Evolutionary conservation across 1,140 invertebrate species (phyloP), one percentile per base, ranked within the genome.

Genomic region (Ips typographus): DNA sequence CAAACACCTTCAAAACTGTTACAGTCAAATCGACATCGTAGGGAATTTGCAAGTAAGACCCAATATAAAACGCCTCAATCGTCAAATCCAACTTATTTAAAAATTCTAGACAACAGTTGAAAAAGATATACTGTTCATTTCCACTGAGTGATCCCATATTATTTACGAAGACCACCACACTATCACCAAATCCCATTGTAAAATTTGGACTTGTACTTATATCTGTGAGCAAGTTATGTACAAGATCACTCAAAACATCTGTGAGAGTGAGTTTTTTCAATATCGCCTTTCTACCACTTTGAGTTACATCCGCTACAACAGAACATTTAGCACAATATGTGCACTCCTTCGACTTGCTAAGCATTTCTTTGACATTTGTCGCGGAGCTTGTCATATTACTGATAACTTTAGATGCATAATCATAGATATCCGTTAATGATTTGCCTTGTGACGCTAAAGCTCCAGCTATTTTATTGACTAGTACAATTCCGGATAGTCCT

Each of bases 401-500:
- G 49, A 71, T 44, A 2, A 78, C 55, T 57, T 71, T 68, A 42
- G 74, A 70, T 68, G 82, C 82, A 71, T 72, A 71, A 5, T 68
- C 40, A 70, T 74, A 77, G 60, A 84, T 83, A 40, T 82, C 78
- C n/a, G 85, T 75, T 40, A 91, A 77, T 47, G 74, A 72, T 60
- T 78, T 77, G 40, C 84, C 83, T 65, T 83, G 75, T 77, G 90
- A 86, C 8, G 89, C 84, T 83, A 91, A 82, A 36, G 88, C 88
- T 51, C 90, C 90, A 43, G 87, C 87, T 59, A 91, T 86, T 83
- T 90, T 90, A 66, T 83, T 79, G 37, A 90, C 73, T 8, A 91
- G 81, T 3, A 89, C 74, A 37, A 84, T 83, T 4, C 89, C 89
- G 73, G 83, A 82, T 37, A 90, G 78, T 61, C 71, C 67, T 79